Evolutionary conservation across 37 sponge, comb jelly and placozoan species (phyloP).

Genomic region (Ephydatia muelleri): DNA sequence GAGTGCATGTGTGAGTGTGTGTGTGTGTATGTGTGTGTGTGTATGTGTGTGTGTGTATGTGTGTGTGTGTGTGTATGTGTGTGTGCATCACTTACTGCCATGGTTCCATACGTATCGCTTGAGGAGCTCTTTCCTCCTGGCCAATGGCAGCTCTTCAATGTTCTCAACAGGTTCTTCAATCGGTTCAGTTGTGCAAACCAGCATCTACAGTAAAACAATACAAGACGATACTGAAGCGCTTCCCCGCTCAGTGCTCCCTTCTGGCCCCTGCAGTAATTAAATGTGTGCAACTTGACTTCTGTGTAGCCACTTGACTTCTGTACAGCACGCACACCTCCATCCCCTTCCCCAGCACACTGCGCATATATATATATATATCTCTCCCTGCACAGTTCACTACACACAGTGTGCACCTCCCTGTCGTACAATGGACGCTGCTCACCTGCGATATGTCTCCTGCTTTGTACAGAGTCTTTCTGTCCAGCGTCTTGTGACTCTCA

Average conservation of each 20-base stretch:
- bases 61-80: background rate
- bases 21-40: background rate
- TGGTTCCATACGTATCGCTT: constrained; percentile 80
- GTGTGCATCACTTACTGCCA: constrained; percentile 57
- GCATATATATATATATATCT: no score
- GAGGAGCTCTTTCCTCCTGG: constrained; percentile 67
- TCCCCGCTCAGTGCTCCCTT: no score
- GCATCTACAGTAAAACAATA: constrained; percentile 28
- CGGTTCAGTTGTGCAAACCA: constrained; percentile 47
- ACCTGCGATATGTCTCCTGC: constrained; percentile 95
- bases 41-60: constrained; percentile 8
- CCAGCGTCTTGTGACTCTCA: constrained; percentile 94
- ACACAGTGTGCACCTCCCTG: no score
- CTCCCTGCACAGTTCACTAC: no score
- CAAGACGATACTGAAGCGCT: no score
- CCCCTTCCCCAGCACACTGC: no score
- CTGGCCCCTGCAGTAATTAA: no score
- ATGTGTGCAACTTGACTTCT: no score
- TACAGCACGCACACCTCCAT: no score
- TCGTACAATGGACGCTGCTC: background rate
- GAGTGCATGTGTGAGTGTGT: no score
- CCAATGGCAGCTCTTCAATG: constrained; percentile 38
- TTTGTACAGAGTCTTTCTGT: constrained; percentile 92
- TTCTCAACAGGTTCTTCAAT: constrained; percentile 36
- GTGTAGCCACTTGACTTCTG: no score